Evolutionary conservation across 2,888 invertebrate species (phyloP).

Genomic region (Tetranychus truncatus): DNA sequence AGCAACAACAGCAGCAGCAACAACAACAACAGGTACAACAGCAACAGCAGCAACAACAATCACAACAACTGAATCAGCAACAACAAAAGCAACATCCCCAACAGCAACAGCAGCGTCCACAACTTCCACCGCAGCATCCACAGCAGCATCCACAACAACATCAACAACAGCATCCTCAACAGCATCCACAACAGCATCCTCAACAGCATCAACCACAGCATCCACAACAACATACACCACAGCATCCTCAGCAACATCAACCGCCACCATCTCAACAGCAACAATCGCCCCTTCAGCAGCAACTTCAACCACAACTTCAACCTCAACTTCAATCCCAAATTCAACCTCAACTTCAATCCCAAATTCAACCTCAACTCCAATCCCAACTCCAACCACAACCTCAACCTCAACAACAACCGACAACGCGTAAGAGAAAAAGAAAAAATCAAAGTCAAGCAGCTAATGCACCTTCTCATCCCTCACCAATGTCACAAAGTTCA

Average conservation of each 20-base stretch:
- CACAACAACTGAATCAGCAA: too few relatives aligned
- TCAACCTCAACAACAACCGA: slow-evolving; percentile 5
- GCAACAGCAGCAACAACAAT: too few relatives aligned
- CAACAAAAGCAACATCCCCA: too few relatives aligned
- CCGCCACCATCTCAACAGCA: neutral
- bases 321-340: neutral
- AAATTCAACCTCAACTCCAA: too few relatives aligned
- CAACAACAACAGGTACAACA: neutral
- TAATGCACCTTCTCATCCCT: neutral
- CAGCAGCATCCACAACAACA: too few relatives aligned
- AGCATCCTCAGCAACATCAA: neutral
- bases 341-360: neutral
- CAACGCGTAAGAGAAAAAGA: neutral
- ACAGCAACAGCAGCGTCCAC: too few relatives aligned
- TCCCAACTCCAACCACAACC: neutral
- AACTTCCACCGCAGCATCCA: too few relatives aligned
- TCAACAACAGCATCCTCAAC: too few relatives aligned
- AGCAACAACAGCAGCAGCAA: neutral
- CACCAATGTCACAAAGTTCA: slow-evolving; percentile 14
- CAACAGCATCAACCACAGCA: too few relatives aligned
- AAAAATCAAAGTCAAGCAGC: slow-evolving; percentile 1
- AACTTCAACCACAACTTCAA: neutral
- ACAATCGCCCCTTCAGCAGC: neutral
- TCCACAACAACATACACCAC: too few relatives aligned
- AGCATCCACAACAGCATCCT: too few relatives aligned